phyloP scores from a whole-genome alignment of 2,113 vertebrate genomes.

The Dendrocopos noguchii region DNA sequence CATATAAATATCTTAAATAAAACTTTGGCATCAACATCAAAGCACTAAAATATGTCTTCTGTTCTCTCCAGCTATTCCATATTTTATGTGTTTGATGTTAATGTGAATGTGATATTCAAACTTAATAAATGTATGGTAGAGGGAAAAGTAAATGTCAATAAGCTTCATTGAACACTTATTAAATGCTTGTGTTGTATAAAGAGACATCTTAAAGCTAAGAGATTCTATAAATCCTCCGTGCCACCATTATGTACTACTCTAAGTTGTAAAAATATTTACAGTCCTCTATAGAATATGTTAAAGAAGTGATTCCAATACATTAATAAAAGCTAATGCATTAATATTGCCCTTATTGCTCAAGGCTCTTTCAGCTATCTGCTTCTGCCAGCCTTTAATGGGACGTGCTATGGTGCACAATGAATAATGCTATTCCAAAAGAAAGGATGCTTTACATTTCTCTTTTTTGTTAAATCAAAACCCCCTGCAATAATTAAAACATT shows the following conservation, averaged over 20 bases:
- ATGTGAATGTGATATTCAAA: constrained; percentile 72
- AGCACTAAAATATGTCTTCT: constrained; percentile 77
- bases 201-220: constrained; percentile 63
- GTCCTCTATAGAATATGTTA: neutral
- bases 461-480: neutral
- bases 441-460: neutral
- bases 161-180: constrained; percentile 69
- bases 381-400: neutral
- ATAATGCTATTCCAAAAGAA: neutral
- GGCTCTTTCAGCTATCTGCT: neutral
- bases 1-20: constrained; percentile 80
- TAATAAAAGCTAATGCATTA: neutral
- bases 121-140: constrained; percentile 71
- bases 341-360: neutral
- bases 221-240: constrained; percentile 62
- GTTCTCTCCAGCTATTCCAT: constrained; percentile 74
- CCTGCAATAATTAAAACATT: neutral
- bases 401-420: neutral
- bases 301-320: neutral
- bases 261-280: constrained; percentile 43
- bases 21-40: constrained; percentile 74
- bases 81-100: constrained; percentile 80
- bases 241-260: constrained; percentile 8
- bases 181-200: constrained; percentile 66
- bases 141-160: constrained; percentile 76